These are phyloP conservation scores for Thymelicus sylvestris DNA, from an alignment of 2,888 invertebrate species.

Conservation along the genomic window DNA sequence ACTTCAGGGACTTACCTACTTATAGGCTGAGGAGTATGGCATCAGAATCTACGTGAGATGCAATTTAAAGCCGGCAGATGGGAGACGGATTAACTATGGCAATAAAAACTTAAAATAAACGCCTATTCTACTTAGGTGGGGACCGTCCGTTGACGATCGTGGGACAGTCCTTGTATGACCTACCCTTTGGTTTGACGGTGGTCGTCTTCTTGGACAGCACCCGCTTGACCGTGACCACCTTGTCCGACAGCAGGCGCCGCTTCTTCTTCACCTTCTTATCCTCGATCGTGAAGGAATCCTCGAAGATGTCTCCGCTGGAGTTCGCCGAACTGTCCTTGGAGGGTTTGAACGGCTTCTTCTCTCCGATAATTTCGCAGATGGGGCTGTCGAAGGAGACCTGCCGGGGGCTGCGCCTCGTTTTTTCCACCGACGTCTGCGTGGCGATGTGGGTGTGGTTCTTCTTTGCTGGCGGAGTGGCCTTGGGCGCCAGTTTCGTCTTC, in stretches of 20 bases:
- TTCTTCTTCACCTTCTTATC: constrained; percentile 67
- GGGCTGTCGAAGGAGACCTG: constrained; percentile 75
- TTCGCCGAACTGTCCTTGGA: constrained; percentile 51
- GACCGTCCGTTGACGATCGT: constrained; percentile 70
- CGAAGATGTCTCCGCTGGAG: constrained; percentile 75
- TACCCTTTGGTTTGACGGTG: constrained; percentile 56
- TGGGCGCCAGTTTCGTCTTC: constrained; percentile 64
- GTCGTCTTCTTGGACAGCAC: constrained; percentile 71
- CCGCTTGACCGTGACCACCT: constrained; percentile 65
- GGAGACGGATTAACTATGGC: constrained; percentile 21
- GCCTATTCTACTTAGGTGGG: constrained; percentile 57
- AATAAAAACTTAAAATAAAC: constrained; percentile 23
- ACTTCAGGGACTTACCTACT: too few species aligned
- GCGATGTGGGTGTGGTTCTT: constrained; percentile 69
- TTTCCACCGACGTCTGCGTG: constrained; percentile 71
- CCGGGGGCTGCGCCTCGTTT: constrained; percentile 55
- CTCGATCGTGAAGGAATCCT: constrained; percentile 70
- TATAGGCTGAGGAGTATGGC: too few species aligned
- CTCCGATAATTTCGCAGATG: constrained; percentile 63
- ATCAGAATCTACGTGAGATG: neutral
- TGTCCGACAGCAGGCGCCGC: constrained; percentile 63
- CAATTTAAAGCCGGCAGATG: constrained; percentile 22
- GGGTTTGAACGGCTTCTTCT: constrained; percentile 47
- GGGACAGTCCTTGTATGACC: constrained; percentile 69
- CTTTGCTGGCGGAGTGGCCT: constrained; percentile 72